Percentiles rank a stretch among this genome's conserved stretches.
Conservation (phyloP, 2,113 vertebrate genomes). For the Oreotrochilus melanogaster region DNA sequence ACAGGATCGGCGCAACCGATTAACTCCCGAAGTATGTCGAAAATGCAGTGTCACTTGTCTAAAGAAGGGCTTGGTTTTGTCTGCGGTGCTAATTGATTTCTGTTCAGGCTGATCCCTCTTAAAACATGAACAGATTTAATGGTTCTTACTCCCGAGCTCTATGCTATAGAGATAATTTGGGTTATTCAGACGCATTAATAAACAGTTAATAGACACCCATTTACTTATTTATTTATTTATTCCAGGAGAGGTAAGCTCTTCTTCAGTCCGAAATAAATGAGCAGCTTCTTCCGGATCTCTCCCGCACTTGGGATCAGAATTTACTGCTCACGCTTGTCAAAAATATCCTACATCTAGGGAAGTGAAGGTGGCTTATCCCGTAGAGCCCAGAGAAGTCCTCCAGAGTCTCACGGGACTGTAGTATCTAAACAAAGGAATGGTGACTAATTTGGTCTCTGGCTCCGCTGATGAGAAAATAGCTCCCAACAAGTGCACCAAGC, state of each 20-base stretch:
- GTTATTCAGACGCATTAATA: conserved; percentile 65
- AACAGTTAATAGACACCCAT: conserved; percentile 17
- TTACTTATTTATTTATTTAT: neutral
- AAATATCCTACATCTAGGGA: neutral
- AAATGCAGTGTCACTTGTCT: conserved; percentile 57
- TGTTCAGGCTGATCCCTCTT: conserved; percentile 63
- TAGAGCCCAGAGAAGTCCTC: neutral
- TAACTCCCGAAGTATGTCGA: conserved; percentile 17
- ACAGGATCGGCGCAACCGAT: neutral
- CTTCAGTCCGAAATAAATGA: neutral
- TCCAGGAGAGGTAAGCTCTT: neutral
- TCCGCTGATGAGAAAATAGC: neutral
- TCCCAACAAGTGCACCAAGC: neutral
- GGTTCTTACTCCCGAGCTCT: conserved; percentile 61
- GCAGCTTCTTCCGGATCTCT: neutral
- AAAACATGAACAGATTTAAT: conserved; percentile 69
- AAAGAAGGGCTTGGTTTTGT: conserved; percentile 53
- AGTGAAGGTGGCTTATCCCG: neutral
- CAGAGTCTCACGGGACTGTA: neutral
- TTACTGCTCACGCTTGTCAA: neutral
- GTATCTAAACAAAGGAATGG: neutral
- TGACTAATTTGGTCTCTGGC: conserved; percentile 17
- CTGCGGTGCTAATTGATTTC: conserved; percentile 67
- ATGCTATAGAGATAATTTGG: conserved; percentile 40
- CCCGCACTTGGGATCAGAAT: neutral